These are phyloP conservation scores for Eospalax fontanierii DNA, from an alignment of 2,797 vertebrate species.

Conservation along the genomic window DNA sequence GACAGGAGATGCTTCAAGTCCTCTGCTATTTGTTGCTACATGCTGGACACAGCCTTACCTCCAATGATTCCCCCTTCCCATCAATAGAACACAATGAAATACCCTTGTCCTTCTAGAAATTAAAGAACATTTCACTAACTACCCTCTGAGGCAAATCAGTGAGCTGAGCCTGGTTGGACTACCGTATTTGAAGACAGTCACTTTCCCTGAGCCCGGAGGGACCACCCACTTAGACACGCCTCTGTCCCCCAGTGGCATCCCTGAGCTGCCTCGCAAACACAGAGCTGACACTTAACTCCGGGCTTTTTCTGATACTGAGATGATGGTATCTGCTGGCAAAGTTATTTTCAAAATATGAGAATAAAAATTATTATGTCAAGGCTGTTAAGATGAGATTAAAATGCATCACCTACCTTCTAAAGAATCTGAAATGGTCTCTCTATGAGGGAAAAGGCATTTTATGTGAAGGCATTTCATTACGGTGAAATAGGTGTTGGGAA, in stretches of 20 bases:
- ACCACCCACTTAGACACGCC: not conserved
- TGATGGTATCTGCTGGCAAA: constrained; percentile 49
- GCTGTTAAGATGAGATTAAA: constrained; percentile 41
- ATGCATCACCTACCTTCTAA: constrained; percentile 29
- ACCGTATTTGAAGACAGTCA: not conserved
- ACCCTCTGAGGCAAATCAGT: not conserved
- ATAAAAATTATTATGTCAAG: constrained; percentile 51
- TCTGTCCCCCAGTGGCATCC: not conserved
- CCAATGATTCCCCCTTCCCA: not conserved
- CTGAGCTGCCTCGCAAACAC: not conserved
- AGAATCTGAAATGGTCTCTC: constrained; percentile 58
- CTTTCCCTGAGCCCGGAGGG: not conserved
- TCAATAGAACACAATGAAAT: not conserved
- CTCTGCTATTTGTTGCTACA: not conserved
- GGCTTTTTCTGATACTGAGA: constrained; percentile 29
- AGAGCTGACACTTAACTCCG: not conserved
- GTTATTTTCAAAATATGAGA: constrained; percentile 59
- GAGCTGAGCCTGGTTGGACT: not conserved
- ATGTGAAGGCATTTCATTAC: constrained; percentile 79
- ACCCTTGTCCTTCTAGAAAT: not conserved
- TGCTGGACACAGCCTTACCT: not conserved
- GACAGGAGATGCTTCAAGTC: not conserved
- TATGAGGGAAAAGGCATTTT: constrained; percentile 23
- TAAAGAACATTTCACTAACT: not conserved
- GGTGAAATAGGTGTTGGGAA: constrained; percentile 62